Percentiles rank a stretch among this genome's conserved stretches.
Evolutionary conservation across 2,888 invertebrate genomes (phyloP).

Genomic region (Micoletzkya japonica): DNA sequence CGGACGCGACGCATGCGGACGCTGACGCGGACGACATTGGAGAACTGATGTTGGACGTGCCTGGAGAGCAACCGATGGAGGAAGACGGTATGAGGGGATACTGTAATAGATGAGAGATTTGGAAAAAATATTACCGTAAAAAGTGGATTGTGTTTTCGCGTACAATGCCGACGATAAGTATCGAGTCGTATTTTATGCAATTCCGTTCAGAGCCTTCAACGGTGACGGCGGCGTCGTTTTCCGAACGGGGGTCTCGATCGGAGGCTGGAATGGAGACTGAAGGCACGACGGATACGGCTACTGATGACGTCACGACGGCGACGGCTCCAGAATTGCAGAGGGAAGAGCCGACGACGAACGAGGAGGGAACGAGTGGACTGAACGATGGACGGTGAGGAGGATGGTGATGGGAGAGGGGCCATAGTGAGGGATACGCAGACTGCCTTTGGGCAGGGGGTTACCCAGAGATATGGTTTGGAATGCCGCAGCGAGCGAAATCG

Average conservation of each 20-base stretch:
- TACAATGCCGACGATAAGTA: no score
- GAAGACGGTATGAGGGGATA: no score
- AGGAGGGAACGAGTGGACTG: background rate
- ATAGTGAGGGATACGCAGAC: background rate
- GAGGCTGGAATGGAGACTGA: no score
- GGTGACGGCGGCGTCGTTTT: no score
- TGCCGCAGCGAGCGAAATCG: background rate
- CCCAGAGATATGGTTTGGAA: background rate
- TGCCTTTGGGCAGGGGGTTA: background rate
- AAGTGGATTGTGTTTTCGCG: no score
- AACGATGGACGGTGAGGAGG: background rate
- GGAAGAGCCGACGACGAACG: background rate
- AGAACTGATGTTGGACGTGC: background rate
- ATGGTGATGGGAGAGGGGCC: background rate
- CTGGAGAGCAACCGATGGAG: no score
- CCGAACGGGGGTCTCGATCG: no score
- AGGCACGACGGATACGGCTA: background rate
- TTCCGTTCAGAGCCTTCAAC: no score
- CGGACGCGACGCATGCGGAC: background rate
- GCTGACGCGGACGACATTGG: background rate
- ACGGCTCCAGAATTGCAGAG: background rate
- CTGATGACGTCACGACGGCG: background rate
- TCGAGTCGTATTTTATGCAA: no score
- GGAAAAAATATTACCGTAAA: no score
- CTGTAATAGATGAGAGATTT: no score